Evolutionary conservation across 2,888 invertebrate species (phyloP), one percentile per base, ranked within the genome.

Genomic region (Eilema caniola): DNA sequence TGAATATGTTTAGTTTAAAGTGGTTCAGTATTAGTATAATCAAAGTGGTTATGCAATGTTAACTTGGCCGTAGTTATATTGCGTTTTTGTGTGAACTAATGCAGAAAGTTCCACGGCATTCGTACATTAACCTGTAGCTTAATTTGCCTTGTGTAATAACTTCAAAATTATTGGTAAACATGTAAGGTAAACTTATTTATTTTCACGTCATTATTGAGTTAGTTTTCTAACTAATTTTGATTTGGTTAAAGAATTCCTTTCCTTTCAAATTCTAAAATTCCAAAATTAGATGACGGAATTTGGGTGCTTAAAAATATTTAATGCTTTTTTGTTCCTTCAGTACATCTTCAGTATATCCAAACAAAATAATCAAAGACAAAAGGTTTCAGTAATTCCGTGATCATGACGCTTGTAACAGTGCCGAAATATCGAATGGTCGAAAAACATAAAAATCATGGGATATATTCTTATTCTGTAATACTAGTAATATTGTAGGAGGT

Each of bases 81-180:
- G 28, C 64, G 64, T 64, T 64, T 56, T 64, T 64, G n/a, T 56
- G 31, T 23, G 14, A 56, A 56, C 23, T 56, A 64, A 64, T 56
- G 53, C 64, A 53, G n/a, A 56, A 53, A 53, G 25, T 11, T 28
- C 64, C 53, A 64, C 28, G 64, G 53, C 53, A 64, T 64, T 31
- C 14, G 28, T 53, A 23, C 64, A 64, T 64, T 64, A 64, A 53
- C 28, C n/a, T 31, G n/a, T n/a, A 23, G 53, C 25, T 23, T 14
- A 14, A 14, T 20, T 28, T 64, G 14, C 53, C n/a, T n/a, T 64
- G 28, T 53, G n/a, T 37, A 37, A 37, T 14, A 37, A 61, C 31
- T 20, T n/a, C n/a, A 8, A 28, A 61, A 61, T n/a, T 61, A 31
- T 28, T 31, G n/a, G 28, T 20, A 16, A 28, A n/a, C n/a, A 61